phyloP scores from a whole-genome alignment of 2,888 invertebrate genomes.

The Pollenia griseotomentosa region DNA sequence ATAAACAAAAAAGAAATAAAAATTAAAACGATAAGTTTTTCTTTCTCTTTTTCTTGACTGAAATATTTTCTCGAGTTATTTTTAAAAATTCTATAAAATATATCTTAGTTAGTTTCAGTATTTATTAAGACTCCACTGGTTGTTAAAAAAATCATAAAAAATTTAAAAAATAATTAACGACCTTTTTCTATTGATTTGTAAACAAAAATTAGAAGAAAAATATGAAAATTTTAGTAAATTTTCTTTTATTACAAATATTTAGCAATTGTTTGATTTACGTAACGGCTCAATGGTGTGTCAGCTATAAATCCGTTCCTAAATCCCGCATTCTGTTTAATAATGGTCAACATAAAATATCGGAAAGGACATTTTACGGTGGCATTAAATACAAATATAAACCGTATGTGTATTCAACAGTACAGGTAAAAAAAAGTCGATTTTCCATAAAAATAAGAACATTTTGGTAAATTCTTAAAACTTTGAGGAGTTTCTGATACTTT shows the following conservation, averaged over 20 bases:
- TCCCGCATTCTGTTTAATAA: constrained; percentile 50
- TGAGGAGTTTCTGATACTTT: no score
- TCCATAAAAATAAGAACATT: no score
- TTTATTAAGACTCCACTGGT: constrained; percentile 26
- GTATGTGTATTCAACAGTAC: constrained; percentile 55
- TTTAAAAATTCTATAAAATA: constrained; percentile 32
- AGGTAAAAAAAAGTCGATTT: constrained; percentile 48
- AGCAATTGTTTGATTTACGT: not conserved
- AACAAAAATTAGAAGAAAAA: not conserved
- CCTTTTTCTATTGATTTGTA: no score
- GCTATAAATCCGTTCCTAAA: constrained; percentile 30
- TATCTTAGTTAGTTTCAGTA: constrained; percentile 40
- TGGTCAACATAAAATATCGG: constrained; percentile 46
- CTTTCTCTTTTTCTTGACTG: constrained; percentile 17
- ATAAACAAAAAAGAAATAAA: not conserved
- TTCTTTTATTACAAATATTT: constrained; percentile 9
- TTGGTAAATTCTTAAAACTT: no score
- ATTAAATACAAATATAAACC: constrained; percentile 65
- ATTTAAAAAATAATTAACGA: not conserved
- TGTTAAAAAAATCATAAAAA: not conserved
- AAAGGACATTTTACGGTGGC: constrained; percentile 46
- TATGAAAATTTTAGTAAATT: constrained; percentile 30
- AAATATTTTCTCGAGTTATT: constrained; percentile 28
- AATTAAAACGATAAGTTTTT: constrained; percentile 44
- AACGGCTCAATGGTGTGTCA: constrained; percentile 56